Conservation (phyloP, 2,113 vertebrate species). For the Piaya cayana region DNA sequence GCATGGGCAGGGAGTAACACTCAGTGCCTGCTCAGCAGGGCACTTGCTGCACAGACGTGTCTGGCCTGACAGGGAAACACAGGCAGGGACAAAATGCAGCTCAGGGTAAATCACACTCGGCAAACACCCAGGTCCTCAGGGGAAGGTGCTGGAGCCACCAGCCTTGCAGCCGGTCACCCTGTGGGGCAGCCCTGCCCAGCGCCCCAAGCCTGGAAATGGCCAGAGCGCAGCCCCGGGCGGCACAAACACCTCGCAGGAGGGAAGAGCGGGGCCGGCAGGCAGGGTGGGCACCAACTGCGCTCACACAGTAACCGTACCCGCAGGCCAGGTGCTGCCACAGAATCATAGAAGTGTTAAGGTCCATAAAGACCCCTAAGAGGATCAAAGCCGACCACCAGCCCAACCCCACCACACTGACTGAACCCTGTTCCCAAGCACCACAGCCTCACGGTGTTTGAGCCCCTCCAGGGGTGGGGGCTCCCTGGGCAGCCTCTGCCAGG, state of each 20-base stretch:
- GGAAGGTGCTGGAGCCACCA: neutral
- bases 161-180: neutral
- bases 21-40: neutral
- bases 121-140: neutral
- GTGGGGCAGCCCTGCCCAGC: neutral
- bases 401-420: no score
- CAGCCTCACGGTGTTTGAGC: no score
- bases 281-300: rapidly evolving
- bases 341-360: no score
- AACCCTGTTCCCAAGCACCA: no score
- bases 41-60: neutral
- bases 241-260: neutral
- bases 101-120: neutral
- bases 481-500: no score
- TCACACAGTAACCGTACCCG: rapidly evolving
- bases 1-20: rapidly evolving
- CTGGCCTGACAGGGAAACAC: neutral
- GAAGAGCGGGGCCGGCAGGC: neutral
- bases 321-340: neutral
- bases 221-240: neutral
- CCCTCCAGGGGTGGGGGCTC: no score
- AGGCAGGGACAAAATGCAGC: neutral
- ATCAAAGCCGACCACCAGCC: no score
- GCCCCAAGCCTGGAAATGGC: neutral
- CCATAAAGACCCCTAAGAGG: no score